Evolutionary conservation across 2,888 invertebrate genomes (phyloP).

Genomic region (Clistopyga incitator): DNA sequence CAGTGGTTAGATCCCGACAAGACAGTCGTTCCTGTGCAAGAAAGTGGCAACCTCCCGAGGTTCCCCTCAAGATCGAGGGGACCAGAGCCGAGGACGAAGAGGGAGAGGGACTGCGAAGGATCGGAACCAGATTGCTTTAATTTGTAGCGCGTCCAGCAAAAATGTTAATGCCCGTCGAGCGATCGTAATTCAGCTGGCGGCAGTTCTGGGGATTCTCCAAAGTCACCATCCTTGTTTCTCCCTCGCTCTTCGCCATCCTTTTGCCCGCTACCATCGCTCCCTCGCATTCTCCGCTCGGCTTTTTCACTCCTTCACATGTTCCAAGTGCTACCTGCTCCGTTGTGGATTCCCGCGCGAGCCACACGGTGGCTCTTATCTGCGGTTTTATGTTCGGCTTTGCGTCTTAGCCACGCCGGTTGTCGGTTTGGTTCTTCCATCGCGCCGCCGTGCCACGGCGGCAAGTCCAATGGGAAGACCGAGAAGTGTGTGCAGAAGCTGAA

Average conservation of each 20-base stretch:
- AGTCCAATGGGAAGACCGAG: slow-evolving; percentile 38
- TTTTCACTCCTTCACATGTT: slow-evolving; percentile 45
- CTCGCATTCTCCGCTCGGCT: slow-evolving; percentile 66
- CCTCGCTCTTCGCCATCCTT: slow-evolving; percentile 39
- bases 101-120: slow-evolving; percentile 67
- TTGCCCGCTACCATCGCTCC: slow-evolving; percentile 15
- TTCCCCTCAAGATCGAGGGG: slow-evolving; percentile 28
- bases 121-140: slow-evolving; percentile 81
- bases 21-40: slow-evolving; percentile 6
- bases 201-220: slow-evolving; percentile 55
- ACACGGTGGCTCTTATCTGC: slow-evolving; percentile 80
- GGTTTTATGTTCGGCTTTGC: slow-evolving; percentile 82
- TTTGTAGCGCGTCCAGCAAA: slow-evolving; percentile 81
- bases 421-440: slow-evolving; percentile 61
- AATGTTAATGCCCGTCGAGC: slow-evolving; percentile 81
- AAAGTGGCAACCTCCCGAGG: not conserved
- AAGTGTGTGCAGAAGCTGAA: slow-evolving; percentile 53
- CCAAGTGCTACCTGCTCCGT: slow-evolving; percentile 13
- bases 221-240: slow-evolving; percentile 28
- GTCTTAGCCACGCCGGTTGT: slow-evolving; percentile 74
- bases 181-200: slow-evolving; percentile 80
- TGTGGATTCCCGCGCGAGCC: slow-evolving; percentile 47
- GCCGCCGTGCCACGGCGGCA: slow-evolving; percentile 34
- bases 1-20: slow-evolving; percentile 8
- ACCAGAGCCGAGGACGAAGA: slow-evolving; percentile 66